These are phyloP conservation scores for Lasioglossum figueresi DNA, from an alignment of 2,888 invertebrate genomes.

Conservation along the genomic window DNA sequence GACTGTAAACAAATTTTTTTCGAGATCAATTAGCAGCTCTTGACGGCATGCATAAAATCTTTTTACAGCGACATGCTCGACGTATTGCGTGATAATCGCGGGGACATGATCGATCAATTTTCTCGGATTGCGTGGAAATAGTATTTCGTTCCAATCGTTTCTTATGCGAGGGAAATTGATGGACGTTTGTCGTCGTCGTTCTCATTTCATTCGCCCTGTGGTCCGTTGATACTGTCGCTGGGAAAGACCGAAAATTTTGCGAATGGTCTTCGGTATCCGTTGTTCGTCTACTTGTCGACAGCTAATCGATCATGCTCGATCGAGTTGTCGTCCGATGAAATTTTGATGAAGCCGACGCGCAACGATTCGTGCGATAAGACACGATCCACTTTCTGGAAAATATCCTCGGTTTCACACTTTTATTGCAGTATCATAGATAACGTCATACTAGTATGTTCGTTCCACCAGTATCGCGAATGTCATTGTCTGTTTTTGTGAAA, in stretches of 20 bases:
- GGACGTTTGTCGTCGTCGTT: neutral
- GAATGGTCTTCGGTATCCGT: neutral
- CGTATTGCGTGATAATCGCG: neutral
- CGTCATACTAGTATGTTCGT: neutral
- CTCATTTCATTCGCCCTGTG: conserved; percentile 19
- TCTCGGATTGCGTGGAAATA: conserved; percentile 52
- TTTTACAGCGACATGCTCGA: neutral
- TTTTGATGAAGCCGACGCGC: neutral
- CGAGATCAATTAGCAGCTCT: neutral
- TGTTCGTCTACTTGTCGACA: neutral
- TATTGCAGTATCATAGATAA: neutral
- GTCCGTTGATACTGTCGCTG: conserved; percentile 32
- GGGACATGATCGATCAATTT: conserved; percentile 50
- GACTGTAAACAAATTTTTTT: too few species aligned
- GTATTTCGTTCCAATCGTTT: conserved; percentile 40
- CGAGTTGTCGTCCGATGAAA: neutral
- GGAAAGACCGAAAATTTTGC: neutral
- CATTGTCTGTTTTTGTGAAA: too few species aligned
- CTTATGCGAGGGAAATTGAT: conserved; percentile 39
- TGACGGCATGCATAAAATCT: neutral
- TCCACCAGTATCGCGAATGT: too few species aligned
- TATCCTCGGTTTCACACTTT: neutral
- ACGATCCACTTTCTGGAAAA: neutral
- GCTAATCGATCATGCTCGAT: conserved; percentile 6
- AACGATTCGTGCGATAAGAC: neutral